Base-by-base conservation (phyloP, 2,888 invertebrate species). In the Brachyptera putata region DNA sequence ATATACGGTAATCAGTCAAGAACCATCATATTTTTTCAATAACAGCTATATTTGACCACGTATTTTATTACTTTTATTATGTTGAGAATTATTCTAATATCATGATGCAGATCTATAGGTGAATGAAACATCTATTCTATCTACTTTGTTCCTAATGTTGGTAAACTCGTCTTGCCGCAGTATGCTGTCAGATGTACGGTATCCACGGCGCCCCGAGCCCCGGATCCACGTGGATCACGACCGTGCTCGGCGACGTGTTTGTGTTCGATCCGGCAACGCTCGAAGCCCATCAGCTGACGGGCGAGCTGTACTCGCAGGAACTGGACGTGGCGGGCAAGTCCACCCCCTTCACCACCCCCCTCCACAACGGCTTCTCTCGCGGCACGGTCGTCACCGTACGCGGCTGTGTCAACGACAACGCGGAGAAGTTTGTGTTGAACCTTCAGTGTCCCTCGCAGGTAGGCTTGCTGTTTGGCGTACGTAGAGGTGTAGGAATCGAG, bases 181-280 rank as follows among this genome's bases (percentile, higher is more conserved):
- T 90, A 9, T 85, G 86, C 70, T 85, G 87, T 67, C 85, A 87
- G 74, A 82, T 88, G 61, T 85, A 88, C 73, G 83, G 83, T 62
- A 74, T 87, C 11, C 80, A 82, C 72, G 87, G 86, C 2, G 81
- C 81, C 68, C 89, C 92, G 18, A 83, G 86, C 24, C 75, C 79
- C 39, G 83, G 84, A 70, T 84, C 91, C 18, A 79, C 91, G 63
- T 94, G 94, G 93, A 79, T 85, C 7, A 83, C 89, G 1, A 87
- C 87, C 41, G 82, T 79, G 61, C 78, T 89, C 65, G 93, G 94
- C 4, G 93, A 94, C 74, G 81, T 92, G 49, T 86, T 89, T 67
- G 86, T 87, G 37, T 90, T 89, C 77, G 90, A 91, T 75, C 85
- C 88, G n/a, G 70, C 79, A 67, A 76, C 81, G 71, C 73, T 83